Evolutionary conservation across 1,140 invertebrate genomes (phyloP).

Genomic region (Sinonovacula constricta): DNA sequence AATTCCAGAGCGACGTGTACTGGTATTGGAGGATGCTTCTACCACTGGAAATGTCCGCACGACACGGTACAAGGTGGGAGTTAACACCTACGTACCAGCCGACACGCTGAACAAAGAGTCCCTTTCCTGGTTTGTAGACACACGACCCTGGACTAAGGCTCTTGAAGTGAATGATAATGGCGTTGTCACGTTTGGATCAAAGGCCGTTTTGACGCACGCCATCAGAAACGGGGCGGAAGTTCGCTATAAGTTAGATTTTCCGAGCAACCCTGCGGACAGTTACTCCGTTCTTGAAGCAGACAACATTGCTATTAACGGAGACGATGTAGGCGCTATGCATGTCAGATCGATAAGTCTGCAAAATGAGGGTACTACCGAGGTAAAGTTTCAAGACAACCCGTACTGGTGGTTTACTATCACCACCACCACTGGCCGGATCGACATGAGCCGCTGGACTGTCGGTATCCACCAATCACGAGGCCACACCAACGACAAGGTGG

Average conservation of each 20-base stretch:
- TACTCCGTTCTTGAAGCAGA: slow-evolving; percentile 5
- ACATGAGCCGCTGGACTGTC: slow-evolving; percentile 32
- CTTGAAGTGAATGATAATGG: background rate
- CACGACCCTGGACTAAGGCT: slow-evolving; percentile 5
- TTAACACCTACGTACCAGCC: background rate
- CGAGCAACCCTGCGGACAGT: too few relatives aligned
- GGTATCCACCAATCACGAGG: slow-evolving; percentile 3
- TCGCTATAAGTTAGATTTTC: background rate
- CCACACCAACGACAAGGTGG: background rate
- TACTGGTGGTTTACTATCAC: slow-evolving; percentile 17
- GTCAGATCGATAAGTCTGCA: slow-evolving; percentile 1
- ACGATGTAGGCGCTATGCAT: slow-evolving; percentile 12
- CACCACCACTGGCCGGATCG: slow-evolving; percentile 12
- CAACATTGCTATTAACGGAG: slow-evolving; percentile 1
- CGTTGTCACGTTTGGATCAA: background rate
- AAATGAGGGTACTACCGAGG: background rate
- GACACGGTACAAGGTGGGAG: background rate
- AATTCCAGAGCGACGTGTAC: background rate
- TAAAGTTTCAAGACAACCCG: background rate
- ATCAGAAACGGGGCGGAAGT: slow-evolving; percentile 2
- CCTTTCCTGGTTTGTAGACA: slow-evolving; percentile 2
- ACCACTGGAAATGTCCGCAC: slow-evolving; percentile 22
- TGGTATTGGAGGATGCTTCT: slow-evolving; percentile 22
- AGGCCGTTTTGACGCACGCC: background rate
- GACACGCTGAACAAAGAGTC: background rate